phyloP scores from a whole-genome alignment of 2,113 vertebrate species.

The Syrrhaptes paradoxus region DNA sequence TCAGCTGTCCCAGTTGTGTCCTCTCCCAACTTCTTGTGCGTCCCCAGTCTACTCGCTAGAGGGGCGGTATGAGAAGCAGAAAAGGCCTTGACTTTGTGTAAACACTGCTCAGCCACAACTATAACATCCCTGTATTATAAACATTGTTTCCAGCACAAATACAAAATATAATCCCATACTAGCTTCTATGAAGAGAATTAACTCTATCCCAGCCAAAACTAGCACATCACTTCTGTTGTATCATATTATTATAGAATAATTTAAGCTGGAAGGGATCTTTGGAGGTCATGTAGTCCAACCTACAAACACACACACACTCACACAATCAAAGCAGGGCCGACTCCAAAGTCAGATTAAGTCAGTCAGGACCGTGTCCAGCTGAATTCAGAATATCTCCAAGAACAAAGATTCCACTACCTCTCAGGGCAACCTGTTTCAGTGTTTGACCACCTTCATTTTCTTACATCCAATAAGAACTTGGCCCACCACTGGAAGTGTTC shows the following conservation, averaged over 20 bases:
- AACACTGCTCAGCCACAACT: too few species aligned
- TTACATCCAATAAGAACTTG: neutral
- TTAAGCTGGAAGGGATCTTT: neutral
- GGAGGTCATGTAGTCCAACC: neutral
- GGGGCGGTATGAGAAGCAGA: too few species aligned
- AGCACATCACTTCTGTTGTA: neutral
- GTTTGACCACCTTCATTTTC: neutral
- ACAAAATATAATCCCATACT: too few species aligned
- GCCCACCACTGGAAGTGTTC: too few species aligned
- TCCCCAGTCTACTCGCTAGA: too few species aligned
- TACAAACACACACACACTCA: neutral
- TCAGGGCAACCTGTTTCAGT: neutral
- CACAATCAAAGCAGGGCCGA: neutral
- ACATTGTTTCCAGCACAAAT: too few species aligned
- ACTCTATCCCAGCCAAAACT: too few species aligned
- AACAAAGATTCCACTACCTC: neutral
- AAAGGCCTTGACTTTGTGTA: too few species aligned
- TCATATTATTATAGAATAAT: neutral
- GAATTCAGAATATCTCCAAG: neutral
- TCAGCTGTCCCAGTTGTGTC: too few species aligned
- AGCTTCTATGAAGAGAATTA: too few species aligned
- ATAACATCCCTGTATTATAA: too few species aligned
- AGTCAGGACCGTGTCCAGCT: neutral
- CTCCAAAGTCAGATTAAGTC: neutral
- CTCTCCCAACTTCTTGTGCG: too few species aligned